Percentiles rank a stretch among this genome's conserved stretches.
Conservation (phyloP, 1,140 invertebrate species). For the Achatina immaculata region DNA sequence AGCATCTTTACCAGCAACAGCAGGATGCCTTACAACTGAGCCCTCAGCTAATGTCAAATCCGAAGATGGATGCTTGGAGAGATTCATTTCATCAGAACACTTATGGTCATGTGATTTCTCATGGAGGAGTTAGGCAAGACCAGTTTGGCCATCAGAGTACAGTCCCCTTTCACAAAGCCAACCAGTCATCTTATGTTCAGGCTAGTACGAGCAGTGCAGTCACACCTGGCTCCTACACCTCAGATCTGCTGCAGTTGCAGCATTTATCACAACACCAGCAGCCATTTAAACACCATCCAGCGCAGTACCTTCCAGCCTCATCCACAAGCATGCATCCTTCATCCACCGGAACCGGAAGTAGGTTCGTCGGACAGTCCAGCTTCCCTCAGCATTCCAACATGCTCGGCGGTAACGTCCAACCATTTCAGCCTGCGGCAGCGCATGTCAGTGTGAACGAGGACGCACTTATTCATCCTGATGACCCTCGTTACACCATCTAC, state of each 20-base stretch:
- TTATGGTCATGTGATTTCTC: no score
- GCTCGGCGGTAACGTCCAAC: no score
- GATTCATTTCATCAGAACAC: not conserved
- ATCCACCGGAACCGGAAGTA: not conserved
- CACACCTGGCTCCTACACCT: no score
- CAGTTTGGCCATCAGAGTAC: not conserved
- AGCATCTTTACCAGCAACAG: slow-evolving; percentile 62
- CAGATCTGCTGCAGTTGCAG: no score
- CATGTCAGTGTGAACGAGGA: slow-evolving; percentile 55
- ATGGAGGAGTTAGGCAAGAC: not conserved
- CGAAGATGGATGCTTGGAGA: not conserved
- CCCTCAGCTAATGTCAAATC: not conserved
- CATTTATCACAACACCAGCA: no score
- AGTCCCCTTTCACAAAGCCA: not conserved
- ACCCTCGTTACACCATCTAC: slow-evolving; percentile 81
- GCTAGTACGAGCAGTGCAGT: not conserved
- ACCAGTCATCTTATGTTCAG: not conserved
- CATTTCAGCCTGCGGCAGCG: not conserved
- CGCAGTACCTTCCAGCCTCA: not conserved
- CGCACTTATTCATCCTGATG: slow-evolving; percentile 72
- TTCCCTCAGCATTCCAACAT: not conserved
- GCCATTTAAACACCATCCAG: no score
- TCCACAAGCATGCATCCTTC: not conserved
- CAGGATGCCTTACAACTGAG: not conserved
- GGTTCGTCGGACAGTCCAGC: not conserved